Evolutionary conservation across 2,888 invertebrate genomes (phyloP), one percentile per base, ranked within the genome.

Genomic region (Drosophila borborema): DNA sequence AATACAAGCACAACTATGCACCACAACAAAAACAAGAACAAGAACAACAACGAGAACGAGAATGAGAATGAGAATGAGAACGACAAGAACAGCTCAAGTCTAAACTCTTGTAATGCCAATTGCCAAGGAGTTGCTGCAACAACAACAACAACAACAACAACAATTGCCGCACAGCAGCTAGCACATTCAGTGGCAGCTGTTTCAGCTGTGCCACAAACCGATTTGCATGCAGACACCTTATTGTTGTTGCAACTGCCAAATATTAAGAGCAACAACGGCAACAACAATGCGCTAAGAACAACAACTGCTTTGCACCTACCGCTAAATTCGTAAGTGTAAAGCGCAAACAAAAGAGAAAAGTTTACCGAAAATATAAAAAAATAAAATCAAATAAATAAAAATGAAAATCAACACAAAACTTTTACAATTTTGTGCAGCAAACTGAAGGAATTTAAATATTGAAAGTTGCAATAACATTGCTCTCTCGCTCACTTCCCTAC

Each of bases 241-340:
- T 51, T 48, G 46, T 51, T 55, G 40, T 55, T 64, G 56, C 62
- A 43, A 53, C 54, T 48, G 48, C 59, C 55, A 49, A 31, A 59
- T 45, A 58, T 20, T 31, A 46, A 49, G 38, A 56, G 18, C 43
- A 41, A 14, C 41, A 43, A 7, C 20, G n/a, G 7, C 23, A 28
- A 28, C 23, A 12, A 18, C 8, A 16, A 46, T 1, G 59, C 23
- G 38, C 7, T 49, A 58, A 46, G 20, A 36, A 23, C 45, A 58
- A 45, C 58, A 55, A 54, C 56, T 58, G 63, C 78, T 72, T 70
- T 72, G 72, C 77, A 81, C 43, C 78, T 63, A 12, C 82, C 86
- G 16, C 81, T 81, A 40, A 89, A 90, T 68, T 91, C 92, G 92
- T 92, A 86, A 93, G 92, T 92, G 73, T 40, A 23, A 38, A 56